Evolutionary conservation across 2,113 vertebrate genomes (phyloP).

Genomic region (Phasianus colchicus): DNA sequence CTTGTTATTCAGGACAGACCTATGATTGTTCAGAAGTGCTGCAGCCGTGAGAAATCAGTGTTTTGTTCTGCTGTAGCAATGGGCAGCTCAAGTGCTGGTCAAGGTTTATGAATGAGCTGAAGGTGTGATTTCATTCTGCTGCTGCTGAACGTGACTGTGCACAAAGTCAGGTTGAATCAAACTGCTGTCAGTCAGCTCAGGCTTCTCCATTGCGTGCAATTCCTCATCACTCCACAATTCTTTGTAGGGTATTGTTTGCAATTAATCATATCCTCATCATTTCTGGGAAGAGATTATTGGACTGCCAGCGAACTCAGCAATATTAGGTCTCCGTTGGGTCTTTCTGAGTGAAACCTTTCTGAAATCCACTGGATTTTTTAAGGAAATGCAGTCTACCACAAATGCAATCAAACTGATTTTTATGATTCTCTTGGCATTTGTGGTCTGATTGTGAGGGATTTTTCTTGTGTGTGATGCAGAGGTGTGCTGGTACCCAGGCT

Average conservation of each 20-base stretch:
- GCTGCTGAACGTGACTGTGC: not conserved
- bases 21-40: not conserved
- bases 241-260: not conserved
- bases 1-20: not conserved
- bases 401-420: rapidly evolving
- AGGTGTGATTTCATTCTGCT: not conserved
- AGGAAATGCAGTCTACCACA: not conserved
- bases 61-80: not conserved
- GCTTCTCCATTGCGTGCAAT: not conserved
- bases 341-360: not conserved
- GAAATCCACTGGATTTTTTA: not conserved
- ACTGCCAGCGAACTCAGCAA: not conserved
- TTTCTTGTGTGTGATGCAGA: not conserved
- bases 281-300: not conserved
- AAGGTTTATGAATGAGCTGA: not conserved
- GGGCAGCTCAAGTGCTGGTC: not conserved
- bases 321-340: not conserved
- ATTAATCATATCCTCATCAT: not conserved
- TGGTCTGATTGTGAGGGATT: not conserved
- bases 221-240: not conserved
- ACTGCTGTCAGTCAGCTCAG: not conserved
- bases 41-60: not conserved
- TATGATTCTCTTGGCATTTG: not conserved
- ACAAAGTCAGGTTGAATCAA: too few relatives aligned
- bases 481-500: not conserved